Evolutionary conservation across 1,140 invertebrate genomes (phyloP).

Genomic region (Bicyclus anynana): DNA sequence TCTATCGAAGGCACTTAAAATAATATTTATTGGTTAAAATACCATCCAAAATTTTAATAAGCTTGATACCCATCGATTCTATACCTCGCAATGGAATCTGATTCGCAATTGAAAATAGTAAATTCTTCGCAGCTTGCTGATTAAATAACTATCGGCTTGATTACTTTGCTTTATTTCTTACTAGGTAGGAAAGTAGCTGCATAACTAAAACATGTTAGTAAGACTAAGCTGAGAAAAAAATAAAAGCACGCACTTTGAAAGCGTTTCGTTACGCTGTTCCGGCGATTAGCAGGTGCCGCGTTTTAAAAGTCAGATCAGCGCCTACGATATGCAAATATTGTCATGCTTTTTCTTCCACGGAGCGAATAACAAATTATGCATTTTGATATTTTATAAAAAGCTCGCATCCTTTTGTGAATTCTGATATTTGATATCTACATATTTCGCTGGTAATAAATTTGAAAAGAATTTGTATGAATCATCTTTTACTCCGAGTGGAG

Average conservation of each 20-base stretch:
- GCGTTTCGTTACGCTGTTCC: not conserved
- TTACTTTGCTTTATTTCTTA: too few species aligned
- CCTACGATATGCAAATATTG: constrained; percentile 1
- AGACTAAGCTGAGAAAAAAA: not conserved
- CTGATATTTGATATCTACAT: not conserved
- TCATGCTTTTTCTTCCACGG: not conserved
- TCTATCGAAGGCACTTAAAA: not conserved
- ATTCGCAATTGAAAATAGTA: too few species aligned
- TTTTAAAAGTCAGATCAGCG: constrained; percentile 2
- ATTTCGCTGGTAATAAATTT: not conserved
- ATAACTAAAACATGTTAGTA: too few species aligned
- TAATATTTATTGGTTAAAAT: too few species aligned
- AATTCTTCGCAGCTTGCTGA: too few species aligned
- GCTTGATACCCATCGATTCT: too few species aligned
- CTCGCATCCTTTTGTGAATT: constrained; percentile 1
- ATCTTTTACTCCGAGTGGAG: not conserved
- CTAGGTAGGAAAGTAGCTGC: too few species aligned
- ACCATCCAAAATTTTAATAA: too few species aligned
- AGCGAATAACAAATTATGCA: constrained; percentile 1
- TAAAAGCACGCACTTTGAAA: not conserved
- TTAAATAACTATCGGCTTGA: too few species aligned
- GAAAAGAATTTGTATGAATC: not conserved
- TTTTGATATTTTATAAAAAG: constrained; percentile 3
- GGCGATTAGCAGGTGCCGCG: not conserved
- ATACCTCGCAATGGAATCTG: too few species aligned